Conservation (phyloP, 2,797 vertebrate species). For the Acanthornis magna region DNA sequence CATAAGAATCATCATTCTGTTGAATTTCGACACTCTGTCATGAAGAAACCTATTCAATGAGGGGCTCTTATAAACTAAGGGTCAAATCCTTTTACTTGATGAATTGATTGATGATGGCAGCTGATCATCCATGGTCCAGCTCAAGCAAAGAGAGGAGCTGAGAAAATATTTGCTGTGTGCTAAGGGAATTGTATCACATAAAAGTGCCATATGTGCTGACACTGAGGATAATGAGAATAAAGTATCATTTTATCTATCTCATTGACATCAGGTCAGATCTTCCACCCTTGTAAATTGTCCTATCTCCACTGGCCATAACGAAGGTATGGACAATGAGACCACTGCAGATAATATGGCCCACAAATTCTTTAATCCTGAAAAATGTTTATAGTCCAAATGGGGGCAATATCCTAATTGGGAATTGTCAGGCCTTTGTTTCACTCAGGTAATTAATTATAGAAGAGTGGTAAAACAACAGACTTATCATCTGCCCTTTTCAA, state of each 20-base stretch:
- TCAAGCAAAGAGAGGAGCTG: not conserved
- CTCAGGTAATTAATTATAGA: not conserved
- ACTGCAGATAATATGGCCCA: not conserved
- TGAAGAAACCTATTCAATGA: not conserved
- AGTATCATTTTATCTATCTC: not conserved
- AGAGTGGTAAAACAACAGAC: not conserved
- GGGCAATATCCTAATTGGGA: not conserved
- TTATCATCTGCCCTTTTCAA: not conserved
- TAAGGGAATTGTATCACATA: not conserved
- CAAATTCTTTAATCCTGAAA: not conserved
- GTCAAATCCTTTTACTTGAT: not conserved
- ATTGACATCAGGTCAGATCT: not conserved
- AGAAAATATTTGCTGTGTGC: not conserved
- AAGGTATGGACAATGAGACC: not conserved
- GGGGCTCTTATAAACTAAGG: not conserved
- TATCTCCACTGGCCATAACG: not conserved
- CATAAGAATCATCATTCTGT: not conserved
- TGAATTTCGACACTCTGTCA: not conserved
- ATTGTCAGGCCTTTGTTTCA: not conserved
- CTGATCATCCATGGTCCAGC: not conserved
- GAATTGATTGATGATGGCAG: not conserved
- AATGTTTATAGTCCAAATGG: not conserved
- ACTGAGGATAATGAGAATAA: not conserved
- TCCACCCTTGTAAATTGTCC: not conserved
- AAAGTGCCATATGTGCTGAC: not conserved